phyloP scores from a whole-genome alignment of 2,113 vertebrate species.

The Nanorana parkeri region DNA sequence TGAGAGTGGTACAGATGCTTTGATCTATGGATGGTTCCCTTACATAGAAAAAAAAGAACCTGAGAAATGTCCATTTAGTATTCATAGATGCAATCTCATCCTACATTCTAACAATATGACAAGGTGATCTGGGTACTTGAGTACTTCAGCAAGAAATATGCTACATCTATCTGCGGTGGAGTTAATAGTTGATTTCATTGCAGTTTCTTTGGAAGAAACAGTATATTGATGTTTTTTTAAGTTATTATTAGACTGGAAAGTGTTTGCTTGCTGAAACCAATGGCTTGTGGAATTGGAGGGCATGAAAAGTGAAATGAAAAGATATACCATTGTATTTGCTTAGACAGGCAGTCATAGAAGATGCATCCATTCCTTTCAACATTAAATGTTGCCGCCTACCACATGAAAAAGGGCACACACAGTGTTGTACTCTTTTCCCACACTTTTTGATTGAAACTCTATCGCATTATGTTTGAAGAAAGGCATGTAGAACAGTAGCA shows the following conservation, averaged over 20 bases:
- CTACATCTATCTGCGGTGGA: too few relatives aligned
- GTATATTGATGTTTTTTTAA: too few relatives aligned
- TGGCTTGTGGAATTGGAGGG: background rate
- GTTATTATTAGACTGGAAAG: background rate
- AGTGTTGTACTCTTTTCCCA: background rate
- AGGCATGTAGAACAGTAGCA: background rate
- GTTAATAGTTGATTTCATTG: too few relatives aligned
- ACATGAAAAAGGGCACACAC: conserved; percentile 5
- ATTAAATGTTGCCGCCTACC: background rate
- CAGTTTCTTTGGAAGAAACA: too few relatives aligned
- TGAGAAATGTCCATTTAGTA: too few relatives aligned
- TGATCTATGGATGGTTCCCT: too few relatives aligned
- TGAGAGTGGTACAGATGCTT: too few relatives aligned
- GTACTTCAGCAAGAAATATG: too few relatives aligned
- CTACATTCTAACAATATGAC: too few relatives aligned
- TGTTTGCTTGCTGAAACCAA: background rate
- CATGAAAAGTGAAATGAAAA: background rate
- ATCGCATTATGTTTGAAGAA: conserved; percentile 35
- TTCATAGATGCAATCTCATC: too few relatives aligned
- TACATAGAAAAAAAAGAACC: too few relatives aligned
- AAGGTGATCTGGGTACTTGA: too few relatives aligned
- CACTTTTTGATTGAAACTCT: conserved; percentile 11
- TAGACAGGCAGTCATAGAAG: conserved; percentile 18
- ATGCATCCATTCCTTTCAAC: background rate
- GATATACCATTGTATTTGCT: conserved; percentile 14